These are phyloP conservation scores for Falco berigora DNA, from an alignment of 2,797 vertebrate genomes.

Conservation along the genomic window DNA sequence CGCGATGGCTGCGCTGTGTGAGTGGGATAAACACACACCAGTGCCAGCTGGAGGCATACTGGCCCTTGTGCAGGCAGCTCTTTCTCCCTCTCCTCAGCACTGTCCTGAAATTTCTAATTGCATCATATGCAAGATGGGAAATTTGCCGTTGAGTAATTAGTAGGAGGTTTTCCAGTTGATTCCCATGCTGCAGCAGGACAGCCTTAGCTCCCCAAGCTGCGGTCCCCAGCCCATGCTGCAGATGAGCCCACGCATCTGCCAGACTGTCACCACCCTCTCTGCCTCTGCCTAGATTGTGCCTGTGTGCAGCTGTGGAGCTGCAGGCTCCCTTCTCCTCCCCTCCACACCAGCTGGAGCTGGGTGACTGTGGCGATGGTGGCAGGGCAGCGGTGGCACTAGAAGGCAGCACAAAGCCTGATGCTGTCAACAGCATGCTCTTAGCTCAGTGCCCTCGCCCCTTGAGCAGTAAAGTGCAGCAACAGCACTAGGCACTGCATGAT, in stretches of 20 bases:
- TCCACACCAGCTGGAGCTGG: rapidly evolving
- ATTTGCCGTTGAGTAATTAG: background rate
- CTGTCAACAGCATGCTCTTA: background rate
- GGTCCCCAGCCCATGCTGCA: background rate
- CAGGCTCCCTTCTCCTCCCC: background rate
- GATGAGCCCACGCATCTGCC: rapidly evolving
- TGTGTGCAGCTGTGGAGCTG: background rate
- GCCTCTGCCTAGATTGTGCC: background rate
- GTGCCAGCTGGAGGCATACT: background rate
- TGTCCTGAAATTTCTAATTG: background rate
- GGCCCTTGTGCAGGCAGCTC: background rate
- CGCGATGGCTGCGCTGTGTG: rapidly evolving
- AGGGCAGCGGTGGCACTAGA: background rate
- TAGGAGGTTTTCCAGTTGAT: background rate
- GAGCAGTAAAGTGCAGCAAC: background rate
- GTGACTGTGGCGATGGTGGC: background rate
- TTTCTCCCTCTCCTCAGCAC: background rate
- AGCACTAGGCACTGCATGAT: rapidly evolving
- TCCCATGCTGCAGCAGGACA: rapidly evolving
- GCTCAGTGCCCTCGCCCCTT: background rate
- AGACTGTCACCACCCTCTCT: rapidly evolving
- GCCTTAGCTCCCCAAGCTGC: rapidly evolving
- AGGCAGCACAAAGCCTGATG: rapidly evolving
- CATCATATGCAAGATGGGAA: background rate
- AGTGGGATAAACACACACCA: rapidly evolving